A percentile compares a stretch with the other conserved stretches of the same genome.
phyloP scores from a whole-genome alignment of 2,113 vertebrate genomes.

The Lagenorhynchus albirostris region DNA sequence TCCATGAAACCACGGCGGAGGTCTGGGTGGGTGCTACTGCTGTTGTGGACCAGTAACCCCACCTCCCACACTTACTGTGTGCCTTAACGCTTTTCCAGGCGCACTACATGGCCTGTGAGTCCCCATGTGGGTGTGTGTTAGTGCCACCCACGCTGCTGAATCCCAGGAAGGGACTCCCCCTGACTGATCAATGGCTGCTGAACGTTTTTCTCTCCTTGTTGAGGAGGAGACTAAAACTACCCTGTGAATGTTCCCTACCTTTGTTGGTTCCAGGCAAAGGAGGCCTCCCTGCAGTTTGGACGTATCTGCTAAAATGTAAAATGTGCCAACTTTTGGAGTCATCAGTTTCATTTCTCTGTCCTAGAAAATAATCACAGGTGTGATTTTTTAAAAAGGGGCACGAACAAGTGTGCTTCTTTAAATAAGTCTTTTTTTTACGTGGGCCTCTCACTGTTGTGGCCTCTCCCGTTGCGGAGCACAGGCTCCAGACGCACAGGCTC shows the following conservation, averaged over 20 bases:
- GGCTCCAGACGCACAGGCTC: fast-evolving
- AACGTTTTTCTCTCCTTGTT: not conserved
- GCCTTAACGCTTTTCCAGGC: not conserved
- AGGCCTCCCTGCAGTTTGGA: not conserved
- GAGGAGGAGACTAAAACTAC: not conserved
- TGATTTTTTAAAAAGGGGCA: not conserved
- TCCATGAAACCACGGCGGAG: not conserved
- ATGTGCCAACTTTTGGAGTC: not conserved
- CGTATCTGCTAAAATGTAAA: not conserved
- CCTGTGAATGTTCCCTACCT: not conserved
- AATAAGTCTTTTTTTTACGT: too few relatives aligned
- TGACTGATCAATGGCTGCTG: not conserved
- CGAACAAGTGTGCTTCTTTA: not conserved
- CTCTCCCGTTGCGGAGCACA: too few relatives aligned
- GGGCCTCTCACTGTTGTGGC: too few relatives aligned
- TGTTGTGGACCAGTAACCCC: not conserved
- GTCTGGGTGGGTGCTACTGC: not conserved
- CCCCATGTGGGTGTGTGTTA: not conserved
- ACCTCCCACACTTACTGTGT: not conserved
- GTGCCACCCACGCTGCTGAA: not conserved
- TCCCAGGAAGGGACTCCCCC: not conserved
- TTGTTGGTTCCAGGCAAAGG: not conserved
- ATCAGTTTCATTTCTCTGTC: not conserved
- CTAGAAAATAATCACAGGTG: not conserved
- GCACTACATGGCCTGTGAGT: not conserved